Percentiles rank a stretch among this genome's conserved stretches.
These are phyloP conservation scores for Agriotes lineatus DNA, from an alignment of 2,888 invertebrate species.

Conservation along the genomic window DNA sequence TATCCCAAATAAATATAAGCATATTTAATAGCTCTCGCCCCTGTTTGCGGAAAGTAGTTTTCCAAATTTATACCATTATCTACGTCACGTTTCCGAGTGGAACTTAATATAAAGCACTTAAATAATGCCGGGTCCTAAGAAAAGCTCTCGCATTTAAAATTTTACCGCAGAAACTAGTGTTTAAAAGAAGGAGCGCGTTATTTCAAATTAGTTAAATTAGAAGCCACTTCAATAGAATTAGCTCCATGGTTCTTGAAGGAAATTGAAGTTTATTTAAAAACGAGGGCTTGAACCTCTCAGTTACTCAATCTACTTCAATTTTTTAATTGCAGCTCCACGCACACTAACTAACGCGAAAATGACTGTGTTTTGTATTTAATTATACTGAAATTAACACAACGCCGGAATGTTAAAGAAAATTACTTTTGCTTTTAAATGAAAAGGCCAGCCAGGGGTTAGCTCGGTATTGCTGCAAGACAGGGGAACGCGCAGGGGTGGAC, in stretches of 20 bases:
- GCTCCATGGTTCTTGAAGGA: conserved; percentile 33
- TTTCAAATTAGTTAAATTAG: conserved; percentile 40
- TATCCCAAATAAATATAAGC: conserved; percentile 10
- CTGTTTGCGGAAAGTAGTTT: too few relatives aligned
- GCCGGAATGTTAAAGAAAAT: conserved; percentile 53
- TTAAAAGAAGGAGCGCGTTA: conserved; percentile 6
- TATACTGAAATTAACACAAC: conserved; percentile 55
- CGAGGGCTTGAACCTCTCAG: conserved; percentile 39
- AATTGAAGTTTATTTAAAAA: conserved; percentile 40
- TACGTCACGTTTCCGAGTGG: too few relatives aligned
- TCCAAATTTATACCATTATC: too few relatives aligned
- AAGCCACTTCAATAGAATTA: conserved; percentile 41
- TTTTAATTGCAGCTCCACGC: conserved; percentile 47
- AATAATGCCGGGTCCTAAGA: too few relatives aligned
- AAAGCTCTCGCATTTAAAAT: neutral
- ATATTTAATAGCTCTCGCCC: neutral
- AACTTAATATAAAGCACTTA: too few relatives aligned
- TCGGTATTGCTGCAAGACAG: conserved; percentile 41
- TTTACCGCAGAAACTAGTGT: neutral
- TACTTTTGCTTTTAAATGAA: conserved; percentile 52
- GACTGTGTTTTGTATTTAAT: conserved; percentile 54
- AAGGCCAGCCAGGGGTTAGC: conserved; percentile 45
- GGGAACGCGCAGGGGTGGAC: conserved; percentile 30
- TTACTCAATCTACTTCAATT: conserved; percentile 47
- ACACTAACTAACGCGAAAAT: conserved; percentile 52